Base-by-base conservation (phyloP, 2,113 vertebrate genomes). In the Dicrurus megarhynchus region DNA sequence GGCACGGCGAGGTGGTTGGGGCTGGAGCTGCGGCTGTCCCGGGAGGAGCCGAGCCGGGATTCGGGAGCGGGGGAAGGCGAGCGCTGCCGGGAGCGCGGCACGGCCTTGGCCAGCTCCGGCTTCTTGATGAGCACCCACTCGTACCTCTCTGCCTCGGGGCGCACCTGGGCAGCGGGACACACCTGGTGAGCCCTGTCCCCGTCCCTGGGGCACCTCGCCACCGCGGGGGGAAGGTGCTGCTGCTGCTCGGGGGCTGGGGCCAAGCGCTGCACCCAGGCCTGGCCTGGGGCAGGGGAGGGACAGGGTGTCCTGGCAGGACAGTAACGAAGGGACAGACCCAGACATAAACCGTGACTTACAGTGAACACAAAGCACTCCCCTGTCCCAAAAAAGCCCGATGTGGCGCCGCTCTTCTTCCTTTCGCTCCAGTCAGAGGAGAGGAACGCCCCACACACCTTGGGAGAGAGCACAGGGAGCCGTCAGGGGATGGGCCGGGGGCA, bases 291-390 rank as follows among this genome's bases (percentile, higher is more conserved):
- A 22, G 30, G 50, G 37, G 20, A 13, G 50, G 37, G 64, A 63
- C 60, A 7, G 44, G 21, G 37, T 3, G 64, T 39, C n/a, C 53
- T 6, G 64, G 64, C 79, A 57, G 53, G 71, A 47, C 49, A 46
- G 50, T 1, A 28, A 10, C 3, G 19, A 21, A 42, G 27, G 50
- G 63, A 35, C 28, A 39, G 39, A 70, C 6, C 28, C 79, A 14
- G 44, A 22, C 76, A 14, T 4, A 23, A 64, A 28, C 26, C 11
- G 28, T 16, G 44, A 95, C 98, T 98, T 91, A 99, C 98, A 16
- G 93, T 98, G 78, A 99, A 99, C 84, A 99, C 98, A 55, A 99
- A 99, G 94, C 99, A 98, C 93, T 99, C 98, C 46, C 98, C 98
- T 8, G 98, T 99, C 90, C 98, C 98, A 89, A 99, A 99, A 89